Evolutionary conservation across 2,888 invertebrate genomes (phyloP), one percentile per base, ranked within the genome.

Genomic region (Lottia gigantea): DNA sequence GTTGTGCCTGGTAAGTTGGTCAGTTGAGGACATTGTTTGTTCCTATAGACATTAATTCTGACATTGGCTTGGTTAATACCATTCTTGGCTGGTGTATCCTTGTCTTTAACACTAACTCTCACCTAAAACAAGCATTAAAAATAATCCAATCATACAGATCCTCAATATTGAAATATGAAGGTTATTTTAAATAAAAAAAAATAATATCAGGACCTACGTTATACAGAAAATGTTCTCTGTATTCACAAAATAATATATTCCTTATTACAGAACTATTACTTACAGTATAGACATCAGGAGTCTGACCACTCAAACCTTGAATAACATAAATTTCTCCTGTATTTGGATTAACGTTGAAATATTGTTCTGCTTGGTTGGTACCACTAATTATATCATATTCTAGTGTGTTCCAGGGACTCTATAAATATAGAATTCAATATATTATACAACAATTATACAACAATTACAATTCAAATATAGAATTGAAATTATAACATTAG

Each of bases 11-110:
- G 81, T 14, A 68, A 46, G 14, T 76, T 75, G 45, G 71, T 67
- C 70, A 85, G 82, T 15, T 66, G 65, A 14, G 85, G 85, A 4
- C 76, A 68, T 61, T 78, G 73, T 65, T 75, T 76, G 74, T 86
- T 85, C 65, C 84, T 79, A 12, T 77, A 71, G 40, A 85, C 82
- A 19, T 69, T 73, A 14, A 86, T 76, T 6, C 73, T 76, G 7
- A 85, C 80, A 3, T 80, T 80, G 11, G 85, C 85, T 14, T 74
- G 76, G 69, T 80, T 82, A 45, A 75, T 78, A 46, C 79, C 79
- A 46, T 74, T 72, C 0, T 67, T 67, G 1, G 76, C 70, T 16
- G 85, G 86, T 14, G 46, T 71, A 25, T 80, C 84, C 46, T 78
- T 73, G 71, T 86, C 86, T 46, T 73, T 68, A 0, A 75, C 80